Percentiles rank a stretch among this genome's conserved stretches.
phyloP scores from a whole-genome alignment of 30 jellyfish, hydroid and myxozoan species.

The Sanderia malayensis region DNA sequence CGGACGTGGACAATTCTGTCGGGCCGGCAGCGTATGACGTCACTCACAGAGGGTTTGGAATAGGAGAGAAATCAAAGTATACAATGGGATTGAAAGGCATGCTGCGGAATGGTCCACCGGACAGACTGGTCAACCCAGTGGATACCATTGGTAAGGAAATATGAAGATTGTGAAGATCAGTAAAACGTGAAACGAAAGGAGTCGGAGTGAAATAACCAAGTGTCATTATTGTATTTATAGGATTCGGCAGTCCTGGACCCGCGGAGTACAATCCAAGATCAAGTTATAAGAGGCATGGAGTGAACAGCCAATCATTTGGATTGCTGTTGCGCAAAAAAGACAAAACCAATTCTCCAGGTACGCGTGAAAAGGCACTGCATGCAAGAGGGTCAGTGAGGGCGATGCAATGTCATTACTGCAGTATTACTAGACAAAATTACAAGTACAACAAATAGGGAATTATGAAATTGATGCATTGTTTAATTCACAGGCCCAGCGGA shows the following conservation, averaged over 20 bases:
- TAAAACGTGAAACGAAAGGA: no score
- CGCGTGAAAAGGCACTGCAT: no score
- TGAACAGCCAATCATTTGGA: conserved; percentile 43
- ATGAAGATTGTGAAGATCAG: no score
- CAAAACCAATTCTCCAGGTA: conserved; percentile 33
- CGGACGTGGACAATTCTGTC: conserved; percentile 33
- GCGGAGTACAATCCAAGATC: conserved; percentile 67
- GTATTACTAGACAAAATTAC: background rate
- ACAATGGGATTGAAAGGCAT: conserved; percentile 30
- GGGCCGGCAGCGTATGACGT: conserved; percentile 61
- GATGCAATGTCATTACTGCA: background rate
- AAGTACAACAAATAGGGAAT: background rate
- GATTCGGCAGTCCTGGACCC: conserved; percentile 75
- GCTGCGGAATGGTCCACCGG: conserved; percentile 61
- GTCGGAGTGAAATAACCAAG: no score
- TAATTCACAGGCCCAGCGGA: conserved; percentile 79
- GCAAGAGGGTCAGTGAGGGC: background rate
- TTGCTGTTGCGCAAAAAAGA: conserved; percentile 14
- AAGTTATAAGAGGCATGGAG: conserved; percentile 37
- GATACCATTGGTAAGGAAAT: conserved; percentile 63
- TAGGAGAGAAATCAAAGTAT: conserved; percentile 28
- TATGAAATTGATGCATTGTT: no score
- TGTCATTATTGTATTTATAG: no score
- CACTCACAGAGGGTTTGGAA: conserved; percentile 43
- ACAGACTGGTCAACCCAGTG: conserved; percentile 51